These are phyloP conservation scores for Lasioglossum vierecki DNA, from an alignment of 2,888 invertebrate genomes.

Conservation along the genomic window DNA sequence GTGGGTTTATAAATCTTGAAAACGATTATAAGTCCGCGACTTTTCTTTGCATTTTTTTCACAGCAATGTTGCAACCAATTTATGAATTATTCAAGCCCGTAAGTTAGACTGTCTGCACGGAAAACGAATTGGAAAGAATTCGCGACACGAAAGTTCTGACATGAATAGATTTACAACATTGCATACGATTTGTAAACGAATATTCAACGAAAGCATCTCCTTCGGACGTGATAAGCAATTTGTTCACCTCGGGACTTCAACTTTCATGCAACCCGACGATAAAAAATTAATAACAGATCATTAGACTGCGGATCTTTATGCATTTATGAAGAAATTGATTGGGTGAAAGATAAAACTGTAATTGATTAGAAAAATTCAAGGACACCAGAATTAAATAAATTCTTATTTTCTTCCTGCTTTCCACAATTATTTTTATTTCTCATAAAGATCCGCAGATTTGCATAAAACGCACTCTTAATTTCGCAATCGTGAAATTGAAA, in stretches of 20 bases:
- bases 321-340: too few species aligned
- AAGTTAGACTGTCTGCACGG: neutral
- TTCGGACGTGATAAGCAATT: neutral
- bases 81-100: neutral
- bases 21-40: neutral
- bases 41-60: neutral
- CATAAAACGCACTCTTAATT: neutral
- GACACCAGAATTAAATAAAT: too few species aligned
- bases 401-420: too few species aligned
- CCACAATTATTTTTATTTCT: too few species aligned
- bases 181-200: conserved; percentile 16
- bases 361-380: too few species aligned
- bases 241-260: neutral
- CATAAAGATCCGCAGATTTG: neutral
- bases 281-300: neutral
- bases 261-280: neutral
- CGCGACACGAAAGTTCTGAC: neutral
- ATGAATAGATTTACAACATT: conserved; percentile 4
- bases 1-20: neutral
- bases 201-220: neutral
- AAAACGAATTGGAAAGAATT: neutral
- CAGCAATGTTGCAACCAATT: neutral
- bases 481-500: neutral
- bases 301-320: too few species aligned
- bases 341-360: too few species aligned